Evolutionary conservation across 2,113 vertebrate species (phyloP).

Genomic region (Hemiscyllium ocellatum): DNA sequence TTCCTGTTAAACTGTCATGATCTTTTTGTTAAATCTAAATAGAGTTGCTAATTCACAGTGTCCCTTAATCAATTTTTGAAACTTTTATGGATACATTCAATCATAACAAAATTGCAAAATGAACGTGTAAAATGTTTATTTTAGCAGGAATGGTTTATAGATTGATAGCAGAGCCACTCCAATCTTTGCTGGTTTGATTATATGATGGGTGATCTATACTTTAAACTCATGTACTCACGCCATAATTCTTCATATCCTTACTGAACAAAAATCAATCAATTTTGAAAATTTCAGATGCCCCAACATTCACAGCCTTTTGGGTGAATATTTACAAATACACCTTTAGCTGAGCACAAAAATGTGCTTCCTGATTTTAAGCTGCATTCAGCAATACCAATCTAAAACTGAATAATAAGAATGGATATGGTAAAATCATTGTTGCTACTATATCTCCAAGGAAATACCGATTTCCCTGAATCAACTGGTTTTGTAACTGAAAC

Average conservation of each 20-base stretch:
- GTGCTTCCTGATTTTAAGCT: not conserved
- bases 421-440: not conserved
- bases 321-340: not conserved
- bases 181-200: not conserved
- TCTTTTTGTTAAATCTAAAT: not conserved
- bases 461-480: not conserved
- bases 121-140: not conserved
- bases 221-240: not conserved
- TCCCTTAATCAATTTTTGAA: not conserved
- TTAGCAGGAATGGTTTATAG: not conserved
- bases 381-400: not conserved
- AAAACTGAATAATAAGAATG: not conserved
- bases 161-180: not conserved
- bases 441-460: not conserved
- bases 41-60: not conserved
- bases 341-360: not conserved
- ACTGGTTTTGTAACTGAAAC: not conserved
- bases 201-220: not conserved
- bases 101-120: not conserved
- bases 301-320: not conserved
- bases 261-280: not conserved
- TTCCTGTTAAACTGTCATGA: not conserved
- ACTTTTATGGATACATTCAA: not conserved
- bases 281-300: not conserved
- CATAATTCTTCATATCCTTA: not conserved